Evolutionary conservation across 2,888 invertebrate genomes (phyloP), one percentile per base, ranked within the genome.

Genomic region (Carterocephalus palaemon): DNA sequence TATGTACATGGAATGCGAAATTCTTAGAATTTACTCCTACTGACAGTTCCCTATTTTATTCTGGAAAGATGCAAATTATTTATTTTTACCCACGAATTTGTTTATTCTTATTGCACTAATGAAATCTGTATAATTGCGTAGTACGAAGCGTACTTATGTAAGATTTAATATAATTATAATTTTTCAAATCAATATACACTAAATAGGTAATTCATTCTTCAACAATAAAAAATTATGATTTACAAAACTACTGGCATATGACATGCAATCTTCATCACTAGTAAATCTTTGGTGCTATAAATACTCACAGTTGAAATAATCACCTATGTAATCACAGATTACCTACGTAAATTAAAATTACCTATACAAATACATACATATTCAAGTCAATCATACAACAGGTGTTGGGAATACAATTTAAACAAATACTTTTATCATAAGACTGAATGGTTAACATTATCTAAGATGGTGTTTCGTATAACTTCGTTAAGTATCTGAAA

Each of bases 401-500:
- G 4, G 9, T 4, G 5, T 23, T 23, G 3, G 5, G 9, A 19
- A 26, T 10, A 2, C 2, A 19, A 19, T 20, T 8, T 28, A 13
- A 31, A 31, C 7, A 15, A 31, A 40, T 40, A 23, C 31, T 24
- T 32, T 23, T 12, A 2, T 3, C 9, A 24, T 3, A 13, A 15
- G 12, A n/a, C 5, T 9, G 36, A 36, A 15, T 24, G 22, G 33
- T 10, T 12, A n/a, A 13, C 15, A 16, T 37, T 39, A 20, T 17
- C 32, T 40, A 71, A 53, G 69, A 67, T 1, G 68, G 61, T 20
- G 58, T 41, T 36, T 75, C 71, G 8, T 63, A 67, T 20, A 78
- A 49, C 47, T 62, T 74, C 46, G 49, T 52, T 43, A 80, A 52
- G 53, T 69, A 69, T 52, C 79, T 79, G 75, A 45, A 76, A 75